phyloP scores from a whole-genome alignment of 2,797 vertebrate species.

The Coregonus ussuriensis region DNA sequence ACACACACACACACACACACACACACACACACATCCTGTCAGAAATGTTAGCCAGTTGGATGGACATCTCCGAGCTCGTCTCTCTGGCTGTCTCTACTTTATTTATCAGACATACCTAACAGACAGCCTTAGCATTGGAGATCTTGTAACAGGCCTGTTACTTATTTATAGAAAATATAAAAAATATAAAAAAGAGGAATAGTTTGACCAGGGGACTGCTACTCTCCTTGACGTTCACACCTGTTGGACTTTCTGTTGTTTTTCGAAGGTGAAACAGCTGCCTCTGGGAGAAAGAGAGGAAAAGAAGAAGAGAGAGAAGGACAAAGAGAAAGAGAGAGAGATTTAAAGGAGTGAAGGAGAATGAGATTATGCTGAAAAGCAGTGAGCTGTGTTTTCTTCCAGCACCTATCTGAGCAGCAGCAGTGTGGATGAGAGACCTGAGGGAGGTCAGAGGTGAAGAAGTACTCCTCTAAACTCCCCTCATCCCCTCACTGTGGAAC shows the following conservation, averaged over 20 bases:
- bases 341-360: background rate
- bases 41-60: slow-evolving; percentile 42
- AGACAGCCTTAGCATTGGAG: slow-evolving; percentile 22
- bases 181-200: slow-evolving; percentile 46
- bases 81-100: slow-evolving; percentile 30
- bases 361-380: background rate
- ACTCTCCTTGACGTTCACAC: slow-evolving; percentile 79
- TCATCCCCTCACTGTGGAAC: slow-evolving; percentile 23
- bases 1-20: slow-evolving; percentile 20
- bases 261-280: slow-evolving; percentile 82
- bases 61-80: slow-evolving; percentile 35
- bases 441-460: slow-evolving; percentile 43
- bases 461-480: slow-evolving; percentile 12
- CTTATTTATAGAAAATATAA: slow-evolving; percentile 54
- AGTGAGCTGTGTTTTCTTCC: no score
- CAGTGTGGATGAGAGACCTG: slow-evolving; percentile 22
- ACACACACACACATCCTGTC: slow-evolving; percentile 43
- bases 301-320: background rate
- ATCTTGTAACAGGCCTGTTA: slow-evolving; percentile 27
- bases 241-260: slow-evolving; percentile 84
- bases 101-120: slow-evolving; percentile 32
- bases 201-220: slow-evolving; percentile 65
- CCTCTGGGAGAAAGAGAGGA: slow-evolving; percentile 62
- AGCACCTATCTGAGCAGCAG: slow-evolving; percentile 15
- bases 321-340: background rate